These are phyloP conservation scores for Rhombomys opimus DNA, from an alignment of 2,113 vertebrate genomes.

Conservation along the genomic window DNA sequence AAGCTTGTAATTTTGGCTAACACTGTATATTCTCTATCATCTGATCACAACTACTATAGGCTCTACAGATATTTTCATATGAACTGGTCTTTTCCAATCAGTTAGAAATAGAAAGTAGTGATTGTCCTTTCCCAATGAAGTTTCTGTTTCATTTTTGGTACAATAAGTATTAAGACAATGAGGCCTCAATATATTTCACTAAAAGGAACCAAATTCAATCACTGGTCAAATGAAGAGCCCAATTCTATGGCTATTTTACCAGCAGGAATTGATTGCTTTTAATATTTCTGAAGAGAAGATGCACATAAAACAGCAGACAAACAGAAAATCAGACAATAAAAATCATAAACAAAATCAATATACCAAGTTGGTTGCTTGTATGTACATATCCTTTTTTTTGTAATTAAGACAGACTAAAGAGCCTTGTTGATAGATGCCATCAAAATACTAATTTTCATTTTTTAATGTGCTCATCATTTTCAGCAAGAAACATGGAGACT, in stretches of 20 bases:
- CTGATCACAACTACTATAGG: not conserved
- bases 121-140: not conserved
- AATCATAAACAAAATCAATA: not conserved
- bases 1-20: not conserved
- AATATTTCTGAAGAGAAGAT: not conserved
- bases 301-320: not conserved
- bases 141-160: not conserved
- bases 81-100: not conserved
- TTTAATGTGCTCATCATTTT: not conserved
- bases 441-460: not conserved
- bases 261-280: not conserved
- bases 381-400: not conserved
- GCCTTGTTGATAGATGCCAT: not conserved
- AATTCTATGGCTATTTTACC: not conserved
- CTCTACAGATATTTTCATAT: not conserved
- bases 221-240: not conserved
- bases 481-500: not conserved
- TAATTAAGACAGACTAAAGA: not conserved
- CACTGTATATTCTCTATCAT: not conserved
- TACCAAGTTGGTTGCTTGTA: not conserved
- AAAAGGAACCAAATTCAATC: not conserved
- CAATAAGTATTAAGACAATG: not conserved
- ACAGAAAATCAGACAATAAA: not conserved
- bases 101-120: not conserved
- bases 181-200: not conserved